Base-by-base conservation (phyloP, 2,113 vertebrate species). In the Nothobranchius kuhntae region DNA sequence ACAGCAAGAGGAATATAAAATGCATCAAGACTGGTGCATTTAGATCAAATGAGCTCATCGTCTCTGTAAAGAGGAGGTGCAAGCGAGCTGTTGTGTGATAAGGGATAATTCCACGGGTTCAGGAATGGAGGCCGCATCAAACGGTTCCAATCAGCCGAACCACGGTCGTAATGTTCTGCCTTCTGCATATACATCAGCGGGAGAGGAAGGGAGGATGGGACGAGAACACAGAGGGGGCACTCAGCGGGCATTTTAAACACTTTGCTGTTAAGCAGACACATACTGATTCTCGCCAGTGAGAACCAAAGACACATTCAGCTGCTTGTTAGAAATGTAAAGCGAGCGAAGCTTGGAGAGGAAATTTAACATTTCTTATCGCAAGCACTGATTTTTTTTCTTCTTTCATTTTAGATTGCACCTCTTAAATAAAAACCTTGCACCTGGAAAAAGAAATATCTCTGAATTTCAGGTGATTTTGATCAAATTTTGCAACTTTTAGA, bases 81-180 rank as follows among this genome's bases (percentile, higher is more conserved):
- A 88, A 86, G 76, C 47, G 84, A 73, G 77, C 71, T 77, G 82
- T 83, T 80, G 75, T 65, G 48, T 52, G 72, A 88, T 85, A 78
- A 82, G 81, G 81, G 65, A 79, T 82, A 87, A 86, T 86, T 73
- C 85, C 84, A 87, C 76, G 80, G 79, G 47, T 55, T 55, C 46
- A 14, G 48, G 69, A 80, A 65, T 57, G 11, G 78, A 86, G 87
- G 83, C 81, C 86, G 44, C 57, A 66, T 76, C 85, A 84, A 92
- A 93, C 92, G 79, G 72, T 82, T 91, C 88, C 83, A 92, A 91
- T 93, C 89, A 92, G 86, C 80, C 79, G 73, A 94, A 92, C 80
- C 76, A 59, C 77, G 90, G 78, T 83, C 77, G 82, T 90, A 84
- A 83, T 84, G 85, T 83, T 82, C 65, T 68, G 68, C 85, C 82